These are phyloP conservation scores for Molossus alvarezi DNA, from an alignment of 2,797 vertebrate species.

Conservation along the genomic window DNA sequence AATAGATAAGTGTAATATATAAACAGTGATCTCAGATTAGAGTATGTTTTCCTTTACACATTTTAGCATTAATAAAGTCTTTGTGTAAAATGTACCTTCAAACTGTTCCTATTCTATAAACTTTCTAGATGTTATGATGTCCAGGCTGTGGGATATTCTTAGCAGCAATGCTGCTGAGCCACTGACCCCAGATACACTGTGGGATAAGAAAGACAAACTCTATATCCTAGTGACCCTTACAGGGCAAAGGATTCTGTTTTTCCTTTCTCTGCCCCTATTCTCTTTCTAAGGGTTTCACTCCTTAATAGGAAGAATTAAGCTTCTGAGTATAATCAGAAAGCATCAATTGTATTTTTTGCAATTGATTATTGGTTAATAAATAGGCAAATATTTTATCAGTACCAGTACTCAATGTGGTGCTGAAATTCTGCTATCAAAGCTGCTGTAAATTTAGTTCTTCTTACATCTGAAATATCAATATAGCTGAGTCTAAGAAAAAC, in stretches of 20 bases:
- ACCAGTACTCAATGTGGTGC: background rate
- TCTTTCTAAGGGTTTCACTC: background rate
- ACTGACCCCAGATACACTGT: background rate
- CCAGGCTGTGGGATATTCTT: background rate
- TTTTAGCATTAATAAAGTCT: conserved; percentile 11
- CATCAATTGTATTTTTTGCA: background rate
- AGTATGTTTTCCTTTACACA: background rate
- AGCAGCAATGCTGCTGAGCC: background rate
- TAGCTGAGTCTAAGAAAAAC: conserved; percentile 55
- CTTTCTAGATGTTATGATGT: background rate
- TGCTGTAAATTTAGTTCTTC: conserved; percentile 41
- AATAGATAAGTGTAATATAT: background rate
- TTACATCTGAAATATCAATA: conserved; percentile 19
- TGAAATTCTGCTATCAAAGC: conserved; percentile 19
- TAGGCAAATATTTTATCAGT: conserved; percentile 25
- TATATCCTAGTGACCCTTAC: too few relatives aligned
- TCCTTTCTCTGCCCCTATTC: background rate
- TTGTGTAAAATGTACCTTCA: background rate
- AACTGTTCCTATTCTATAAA: background rate
- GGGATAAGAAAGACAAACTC: background rate
- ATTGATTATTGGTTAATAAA: conserved; percentile 50
- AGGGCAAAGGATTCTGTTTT: background rate
- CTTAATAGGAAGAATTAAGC: background rate
- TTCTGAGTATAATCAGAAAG: conserved; percentile 18
- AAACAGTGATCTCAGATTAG: background rate